Percentiles rank a stretch among this genome's conserved stretches.
These are phyloP conservation scores for Oceanodroma tethys DNA, from an alignment of 2,113 vertebrate genomes.

Conservation along the genomic window DNA sequence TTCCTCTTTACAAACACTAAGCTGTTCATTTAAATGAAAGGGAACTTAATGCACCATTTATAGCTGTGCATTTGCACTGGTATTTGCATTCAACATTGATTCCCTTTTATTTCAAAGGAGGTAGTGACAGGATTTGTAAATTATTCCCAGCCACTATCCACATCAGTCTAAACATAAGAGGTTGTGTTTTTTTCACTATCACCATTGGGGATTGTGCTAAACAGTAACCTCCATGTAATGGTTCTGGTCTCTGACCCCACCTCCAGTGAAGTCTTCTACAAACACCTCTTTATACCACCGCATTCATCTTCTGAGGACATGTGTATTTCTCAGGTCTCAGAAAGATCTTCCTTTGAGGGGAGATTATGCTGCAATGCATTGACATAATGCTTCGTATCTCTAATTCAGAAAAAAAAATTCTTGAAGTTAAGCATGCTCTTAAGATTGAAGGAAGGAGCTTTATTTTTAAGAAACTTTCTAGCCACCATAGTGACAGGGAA, in stretches of 20 bases:
- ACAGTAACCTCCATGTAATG: slow-evolving; percentile 36
- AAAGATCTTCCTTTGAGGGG: not conserved
- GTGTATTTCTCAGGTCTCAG: not conserved
- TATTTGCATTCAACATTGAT: slow-evolving; percentile 13
- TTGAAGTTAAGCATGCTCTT: not conserved
- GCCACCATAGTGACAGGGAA: not conserved
- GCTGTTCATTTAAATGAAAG: slow-evolving; percentile 41
- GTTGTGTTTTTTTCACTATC: not conserved
- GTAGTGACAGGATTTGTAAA: slow-evolving; percentile 27
- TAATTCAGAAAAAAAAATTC: not conserved
- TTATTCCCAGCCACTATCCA: not conserved
- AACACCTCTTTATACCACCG: not conserved
- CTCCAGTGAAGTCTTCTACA: slow-evolving; percentile 8
- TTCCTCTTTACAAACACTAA: slow-evolving; percentile 1
- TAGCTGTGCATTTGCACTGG: not conserved
- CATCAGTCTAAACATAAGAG: not conserved
- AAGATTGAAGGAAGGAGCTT: not conserved
- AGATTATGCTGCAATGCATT: not conserved
- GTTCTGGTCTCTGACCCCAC: slow-evolving; percentile 49
- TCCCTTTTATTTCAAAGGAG: slow-evolving; percentile 15
- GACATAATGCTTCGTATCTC: not conserved
- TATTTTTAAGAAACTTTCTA: not conserved
- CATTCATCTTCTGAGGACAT: slow-evolving; percentile 10
- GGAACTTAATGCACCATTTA: slow-evolving; percentile 4
- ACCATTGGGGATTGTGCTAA: slow-evolving; percentile 1